Percentiles rank a stretch among this genome's conserved stretches.
phyloP scores from a whole-genome alignment of 2,888 invertebrate species.

The Pocota personata region DNA sequence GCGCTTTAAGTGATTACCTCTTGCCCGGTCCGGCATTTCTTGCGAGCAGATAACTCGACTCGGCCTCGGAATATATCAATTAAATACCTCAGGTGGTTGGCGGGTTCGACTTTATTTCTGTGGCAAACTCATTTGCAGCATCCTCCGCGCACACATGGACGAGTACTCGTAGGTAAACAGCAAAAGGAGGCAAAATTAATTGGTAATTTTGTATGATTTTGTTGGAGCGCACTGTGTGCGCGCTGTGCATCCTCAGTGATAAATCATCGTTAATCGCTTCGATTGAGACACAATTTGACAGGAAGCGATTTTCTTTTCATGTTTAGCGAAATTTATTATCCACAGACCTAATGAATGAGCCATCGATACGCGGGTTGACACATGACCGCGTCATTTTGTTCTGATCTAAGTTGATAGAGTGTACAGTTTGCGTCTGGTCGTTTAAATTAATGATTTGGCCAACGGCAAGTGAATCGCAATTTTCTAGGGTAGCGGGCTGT shows the following conservation, averaged over 20 bases:
- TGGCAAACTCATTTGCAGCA: slow-evolving; percentile 62
- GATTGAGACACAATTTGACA: slow-evolving; percentile 73
- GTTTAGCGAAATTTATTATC: slow-evolving; percentile 72
- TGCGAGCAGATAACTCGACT: slow-evolving; percentile 32
- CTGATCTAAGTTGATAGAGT: slow-evolving; percentile 31
- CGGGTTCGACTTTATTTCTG: slow-evolving; percentile 27
- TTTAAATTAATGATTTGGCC: slow-evolving; percentile 13
- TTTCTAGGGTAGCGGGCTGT: neutral
- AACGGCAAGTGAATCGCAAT: neutral
- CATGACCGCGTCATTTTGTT: slow-evolving; percentile 59
- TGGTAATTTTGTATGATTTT: slow-evolving; percentile 70
- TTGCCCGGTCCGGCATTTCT: slow-evolving; percentile 43
- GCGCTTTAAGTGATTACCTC: slow-evolving; percentile 42
- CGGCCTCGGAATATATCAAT: slow-evolving; percentile 65
- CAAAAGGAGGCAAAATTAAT: slow-evolving; percentile 58
- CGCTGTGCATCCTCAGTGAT: slow-evolving; percentile 39
- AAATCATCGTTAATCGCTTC: slow-evolving; percentile 70
- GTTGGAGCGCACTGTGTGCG: slow-evolving; percentile 17
- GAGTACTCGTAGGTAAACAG: neutral
- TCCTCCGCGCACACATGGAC: slow-evolving; percentile 18
- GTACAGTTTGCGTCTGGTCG: neutral
- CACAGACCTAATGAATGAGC: slow-evolving; percentile 55
- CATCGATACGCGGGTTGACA: slow-evolving; percentile 49
- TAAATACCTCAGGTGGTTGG: slow-evolving; percentile 61
- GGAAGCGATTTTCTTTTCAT: slow-evolving; percentile 69